These are phyloP conservation scores for Trichosurus vulpecula DNA, from an alignment of 2,797 vertebrate genomes.

Conservation along the genomic window DNA sequence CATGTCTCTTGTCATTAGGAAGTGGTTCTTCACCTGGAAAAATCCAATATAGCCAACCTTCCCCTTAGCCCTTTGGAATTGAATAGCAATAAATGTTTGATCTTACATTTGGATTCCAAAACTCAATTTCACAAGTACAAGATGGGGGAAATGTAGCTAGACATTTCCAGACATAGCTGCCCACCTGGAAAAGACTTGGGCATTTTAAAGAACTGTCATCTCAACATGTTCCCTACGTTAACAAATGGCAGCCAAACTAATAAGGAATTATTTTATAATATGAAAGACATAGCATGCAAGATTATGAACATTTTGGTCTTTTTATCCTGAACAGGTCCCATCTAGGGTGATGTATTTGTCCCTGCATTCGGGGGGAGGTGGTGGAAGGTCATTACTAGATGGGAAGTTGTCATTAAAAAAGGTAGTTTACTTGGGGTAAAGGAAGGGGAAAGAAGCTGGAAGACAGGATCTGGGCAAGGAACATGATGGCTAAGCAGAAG, in stretches of 20 bases:
- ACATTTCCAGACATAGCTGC: not conserved
- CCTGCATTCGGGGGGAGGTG: no score
- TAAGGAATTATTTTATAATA: not conserved
- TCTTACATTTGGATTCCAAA: not conserved
- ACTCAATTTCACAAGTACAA: not conserved
- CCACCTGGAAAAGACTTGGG: not conserved
- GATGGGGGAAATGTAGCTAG: not conserved
- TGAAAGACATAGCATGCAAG: not conserved
- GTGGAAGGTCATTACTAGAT: not conserved
- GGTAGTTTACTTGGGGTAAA: not conserved
- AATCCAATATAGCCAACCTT: not conserved
- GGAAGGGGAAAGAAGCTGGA: no score
- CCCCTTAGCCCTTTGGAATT: not conserved
- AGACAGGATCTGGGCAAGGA: not conserved
- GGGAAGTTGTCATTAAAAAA: not conserved
- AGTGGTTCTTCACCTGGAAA: not conserved
- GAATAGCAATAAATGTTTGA: not conserved
- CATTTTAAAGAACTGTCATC: not conserved
- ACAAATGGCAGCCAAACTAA: not conserved
- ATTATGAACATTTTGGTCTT: not conserved
- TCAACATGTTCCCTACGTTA: not conserved
- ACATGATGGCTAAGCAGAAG: not conserved
- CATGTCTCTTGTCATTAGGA: not conserved
- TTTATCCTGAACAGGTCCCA: not conserved
- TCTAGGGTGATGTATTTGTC: not conserved